A percentile compares a stretch with the other conserved stretches of the same genome.
These are phyloP conservation scores for Pteromalus puparum DNA, from an alignment of 1,140 invertebrate species.

Conservation along the genomic window DNA sequence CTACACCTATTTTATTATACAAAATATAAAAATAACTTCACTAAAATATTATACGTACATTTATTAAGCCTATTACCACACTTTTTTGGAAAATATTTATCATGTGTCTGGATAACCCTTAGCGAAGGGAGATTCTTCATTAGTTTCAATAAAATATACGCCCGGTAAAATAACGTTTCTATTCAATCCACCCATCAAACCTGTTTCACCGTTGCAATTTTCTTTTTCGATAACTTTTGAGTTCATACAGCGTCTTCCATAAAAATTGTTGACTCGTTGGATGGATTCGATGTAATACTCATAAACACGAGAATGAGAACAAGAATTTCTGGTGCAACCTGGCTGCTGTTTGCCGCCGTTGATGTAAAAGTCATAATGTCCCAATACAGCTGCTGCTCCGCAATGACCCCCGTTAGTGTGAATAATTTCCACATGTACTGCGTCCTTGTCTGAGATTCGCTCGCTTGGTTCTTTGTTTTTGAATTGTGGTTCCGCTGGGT, in stretches of 20 bases:
- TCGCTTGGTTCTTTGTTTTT: slow-evolving; percentile 71
- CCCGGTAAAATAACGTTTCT: no score
- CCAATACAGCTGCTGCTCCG: slow-evolving; percentile 73
- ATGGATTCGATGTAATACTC: slow-evolving; percentile 57
- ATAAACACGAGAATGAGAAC: slow-evolving; percentile 57
- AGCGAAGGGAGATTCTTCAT: no score
- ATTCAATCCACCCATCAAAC: not conserved
- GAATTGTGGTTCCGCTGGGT: slow-evolving; percentile 77
- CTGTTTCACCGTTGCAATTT: not conserved
- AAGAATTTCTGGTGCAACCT: slow-evolving; percentile 75
- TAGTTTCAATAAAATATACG: no score
- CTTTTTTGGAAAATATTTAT: no score
- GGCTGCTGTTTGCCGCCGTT: slow-evolving; percentile 82
- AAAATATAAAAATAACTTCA: no score
- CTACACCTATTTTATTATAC: no score
- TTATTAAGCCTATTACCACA: no score
- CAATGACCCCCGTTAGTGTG: slow-evolving; percentile 81
- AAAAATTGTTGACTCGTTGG: not conserved
- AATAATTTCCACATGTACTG: slow-evolving; percentile 81
- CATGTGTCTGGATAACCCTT: no score
- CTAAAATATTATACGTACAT: no score
- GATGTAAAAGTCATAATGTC: slow-evolving; percentile 77
- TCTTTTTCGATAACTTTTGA: not conserved
- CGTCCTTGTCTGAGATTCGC: slow-evolving; percentile 80
- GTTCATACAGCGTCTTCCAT: not conserved